Base-by-base conservation (phyloP, 2,888 invertebrate species). In the Alloplasta piceator region DNA sequence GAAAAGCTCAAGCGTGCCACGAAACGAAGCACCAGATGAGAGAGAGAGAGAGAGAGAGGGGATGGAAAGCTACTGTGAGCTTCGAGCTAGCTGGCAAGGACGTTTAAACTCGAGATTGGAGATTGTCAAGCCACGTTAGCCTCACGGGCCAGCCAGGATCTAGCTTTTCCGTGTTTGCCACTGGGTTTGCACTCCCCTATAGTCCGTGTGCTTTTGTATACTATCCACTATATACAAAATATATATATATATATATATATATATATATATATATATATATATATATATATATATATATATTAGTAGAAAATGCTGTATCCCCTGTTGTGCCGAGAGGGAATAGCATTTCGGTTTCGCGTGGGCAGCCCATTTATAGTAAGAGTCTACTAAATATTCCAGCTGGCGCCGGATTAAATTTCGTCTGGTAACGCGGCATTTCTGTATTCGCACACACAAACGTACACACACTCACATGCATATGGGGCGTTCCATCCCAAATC, bases 351-450 rank as follows among this genome's bases (percentile, higher is more conserved):
- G 74, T 82, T 82, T 82, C 79, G 75, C 79, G 68, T 76, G 81
- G 82, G 71, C 73, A 83, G 68, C 77, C 78, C 83, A 82, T 82
- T 83, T 83, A 78, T 77, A 82, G 77, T 78, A 79, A 82, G 82
- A 82, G 82, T 82, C 82, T 82, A 82, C 79, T 83, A 83, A 83
- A 83, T 83, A 83, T 82, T 84, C 79, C 80, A 81, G 72, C 71
- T 77, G 76, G 81, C 79, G 81, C 83, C 81, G 81, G 81, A 81
- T 81, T 78, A 81, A 81, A 81, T 81, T 81, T 81, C 81, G 81
- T 81, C 78, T 78, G 58, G 60, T 70, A 75, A 81, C 64, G 64
- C 55, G 78, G 78, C 64, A 61, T 56, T 58, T 43, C 38, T 55
- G 43, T 78, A 60, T 77, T 72, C 71, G 16, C 52, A 38, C n/a